Evolutionary conservation across 2,888 invertebrate genomes (phyloP).

Genomic region (Crocallis elinguaria): DNA sequence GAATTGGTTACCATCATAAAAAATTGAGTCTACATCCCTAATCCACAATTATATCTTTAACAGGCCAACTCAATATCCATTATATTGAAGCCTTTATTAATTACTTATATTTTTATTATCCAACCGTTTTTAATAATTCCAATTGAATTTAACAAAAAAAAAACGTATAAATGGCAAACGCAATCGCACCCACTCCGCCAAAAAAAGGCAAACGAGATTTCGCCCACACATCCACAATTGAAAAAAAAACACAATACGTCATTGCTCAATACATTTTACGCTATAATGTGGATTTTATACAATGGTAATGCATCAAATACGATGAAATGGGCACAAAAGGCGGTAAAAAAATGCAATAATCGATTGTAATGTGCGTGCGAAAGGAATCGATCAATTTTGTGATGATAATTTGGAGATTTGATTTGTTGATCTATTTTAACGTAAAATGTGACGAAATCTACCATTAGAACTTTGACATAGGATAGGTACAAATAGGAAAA

Average conservation of each 20-base stretch:
- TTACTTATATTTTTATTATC: conserved; percentile 4
- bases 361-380: conserved; percentile 14
- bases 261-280: conserved; percentile 29
- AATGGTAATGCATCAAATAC: conserved; percentile 27
- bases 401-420: conserved; percentile 22
- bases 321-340: conserved; percentile 23
- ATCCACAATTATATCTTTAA: too few relatives aligned
- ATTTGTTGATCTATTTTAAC: conserved; percentile 17
- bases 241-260: conserved; percentile 25
- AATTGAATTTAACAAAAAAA: neutral
- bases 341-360: conserved; percentile 26
- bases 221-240: conserved; percentile 27
- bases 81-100: too few relatives aligned
- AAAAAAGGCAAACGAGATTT: conserved; percentile 7
- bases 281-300: conserved; percentile 24
- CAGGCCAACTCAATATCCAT: neutral
- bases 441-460: too few relatives aligned
- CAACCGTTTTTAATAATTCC: conserved; percentile 1
- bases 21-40: too few relatives aligned
- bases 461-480: too few relatives aligned
- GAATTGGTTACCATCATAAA: too few relatives aligned
- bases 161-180: neutral
- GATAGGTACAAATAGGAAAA: too few relatives aligned
- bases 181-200: conserved; percentile 1
- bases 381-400: conserved; percentile 20